Conservation (phyloP, 2,797 vertebrate genomes). For the Schizothorax lantsangensis region DNA sequence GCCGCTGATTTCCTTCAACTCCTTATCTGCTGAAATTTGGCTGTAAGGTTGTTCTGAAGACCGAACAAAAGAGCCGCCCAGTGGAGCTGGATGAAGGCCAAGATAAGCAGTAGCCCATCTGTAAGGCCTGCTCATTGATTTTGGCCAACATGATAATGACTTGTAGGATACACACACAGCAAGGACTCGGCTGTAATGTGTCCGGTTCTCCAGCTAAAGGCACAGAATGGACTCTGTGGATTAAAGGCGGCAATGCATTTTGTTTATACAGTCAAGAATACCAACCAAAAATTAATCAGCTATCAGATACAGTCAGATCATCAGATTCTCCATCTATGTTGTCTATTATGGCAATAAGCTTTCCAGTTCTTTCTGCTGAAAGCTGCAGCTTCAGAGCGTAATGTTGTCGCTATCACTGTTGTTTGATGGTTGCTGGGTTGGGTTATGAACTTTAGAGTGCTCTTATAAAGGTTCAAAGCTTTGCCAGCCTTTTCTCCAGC, state of each 20-base stretch:
- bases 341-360: background rate
- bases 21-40: conserved; percentile 28
- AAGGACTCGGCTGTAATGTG: conserved; percentile 18
- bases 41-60: conserved; percentile 24
- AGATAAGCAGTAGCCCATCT: conserved; percentile 54
- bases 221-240: background rate
- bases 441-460: background rate
- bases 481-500: background rate
- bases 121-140: conserved; percentile 49
- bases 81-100: conserved; percentile 48
- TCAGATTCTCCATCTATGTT: background rate
- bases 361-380: background rate
- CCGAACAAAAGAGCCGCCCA: conserved; percentile 36
- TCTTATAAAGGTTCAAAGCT: background rate
- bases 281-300: background rate
- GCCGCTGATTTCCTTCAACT: conserved; percentile 22
- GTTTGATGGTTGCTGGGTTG: conserved; percentile 1
- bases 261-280: background rate
- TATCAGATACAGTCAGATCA: background rate
- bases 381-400: background rate
- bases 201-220: background rate
- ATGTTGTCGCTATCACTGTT: background rate
- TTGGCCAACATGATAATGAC: conserved; percentile 63
- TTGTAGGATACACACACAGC: conserved; percentile 36
- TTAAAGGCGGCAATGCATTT: background rate